Evolutionary conservation across 2,888 invertebrate genomes (phyloP).

Genomic region (Homarus gammarus): DNA sequence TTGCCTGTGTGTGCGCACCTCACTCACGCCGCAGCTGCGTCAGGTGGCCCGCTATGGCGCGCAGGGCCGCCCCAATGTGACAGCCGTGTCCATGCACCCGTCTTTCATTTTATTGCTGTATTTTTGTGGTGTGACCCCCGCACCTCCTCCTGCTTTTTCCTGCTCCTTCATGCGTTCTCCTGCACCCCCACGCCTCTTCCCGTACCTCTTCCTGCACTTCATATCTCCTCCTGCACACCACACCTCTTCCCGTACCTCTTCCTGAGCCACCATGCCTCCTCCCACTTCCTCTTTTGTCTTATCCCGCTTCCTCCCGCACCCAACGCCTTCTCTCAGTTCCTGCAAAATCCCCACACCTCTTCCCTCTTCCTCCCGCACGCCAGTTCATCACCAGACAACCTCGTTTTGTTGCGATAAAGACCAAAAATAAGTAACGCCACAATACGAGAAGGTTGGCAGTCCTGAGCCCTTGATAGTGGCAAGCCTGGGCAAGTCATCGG

Average conservation of each 20-base stretch:
- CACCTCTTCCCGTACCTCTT: neutral
- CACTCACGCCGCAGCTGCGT: neutral
- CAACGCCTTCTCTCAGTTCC: neutral
- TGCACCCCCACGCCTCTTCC: too few relatives aligned
- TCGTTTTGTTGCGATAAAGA: too few relatives aligned
- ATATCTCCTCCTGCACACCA: neutral
- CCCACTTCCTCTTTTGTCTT: too few relatives aligned
- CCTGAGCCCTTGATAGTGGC: too few relatives aligned
- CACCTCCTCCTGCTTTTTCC: too few relatives aligned
- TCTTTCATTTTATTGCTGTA: neutral
- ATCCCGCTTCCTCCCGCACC: neutral
- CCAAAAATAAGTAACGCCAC: too few relatives aligned
- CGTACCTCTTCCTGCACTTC: neutral
- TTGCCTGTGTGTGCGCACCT: conserved; percentile 5
- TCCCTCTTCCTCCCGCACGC: too few relatives aligned
- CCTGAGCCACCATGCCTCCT: neutral
- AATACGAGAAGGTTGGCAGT: too few relatives aligned
- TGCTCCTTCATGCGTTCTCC: too few relatives aligned
- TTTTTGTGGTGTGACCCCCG: conserved; percentile 24
- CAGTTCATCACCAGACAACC: too few relatives aligned
- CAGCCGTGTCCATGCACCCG: neutral
- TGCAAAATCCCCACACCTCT: neutral
- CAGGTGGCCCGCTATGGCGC: neutral
- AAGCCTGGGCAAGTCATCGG: too few relatives aligned
- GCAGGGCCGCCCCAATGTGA: neutral